Base-by-base conservation (phyloP, 2,113 vertebrate genomes). In the Hypanus sabinus region DNA sequence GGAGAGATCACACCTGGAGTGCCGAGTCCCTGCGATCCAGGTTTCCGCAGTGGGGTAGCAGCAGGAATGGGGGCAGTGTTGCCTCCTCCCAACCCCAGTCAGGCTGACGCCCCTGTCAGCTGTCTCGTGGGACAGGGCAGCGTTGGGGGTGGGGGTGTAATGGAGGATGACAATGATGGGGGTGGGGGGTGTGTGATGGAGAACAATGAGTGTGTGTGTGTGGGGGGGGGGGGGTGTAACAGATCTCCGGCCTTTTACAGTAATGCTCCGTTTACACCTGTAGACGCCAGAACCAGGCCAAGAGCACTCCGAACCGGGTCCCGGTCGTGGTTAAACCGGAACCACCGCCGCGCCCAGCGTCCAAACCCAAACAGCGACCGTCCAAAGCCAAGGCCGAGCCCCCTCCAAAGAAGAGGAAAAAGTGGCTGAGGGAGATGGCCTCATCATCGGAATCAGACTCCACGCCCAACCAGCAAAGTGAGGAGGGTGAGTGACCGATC, bases 381-480 rank as follows among this genome's bases (percentile, higher is more conserved):
- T 60, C 96, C 60, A 99, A 98, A 95, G 97, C 98, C 81, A 99
- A 98, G 95, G 98, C 98, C 0, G 98, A 98, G 94, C 98, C 98
- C 0, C 98, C 98, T 0, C 98, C 98, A 0, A 99, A 99, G 95
- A 99, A 99, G 95, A 98, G 98, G 94, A 98, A 98, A 96, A 98
- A 98, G 95, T 99, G 98, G 98, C 96, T 98, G 90, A 98, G 98
- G 93, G 98, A 98, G 94, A 97, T 97, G 0, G 97, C 94, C 0
- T 95, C 97, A 7, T 98, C 96, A 0, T 98, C 98, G 3, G 98
- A 98, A 94, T 98, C 98, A 0, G 98, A 98, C 90, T 98, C 98
- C 0, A 98, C 98, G 0, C 97, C 97, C 0, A 97, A 98, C 71
- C 97, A 96, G 1, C 97, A 97, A 91, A 99, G 98, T 1, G 98